Percentiles rank a stretch among this genome's conserved stretches.
Conservation (phyloP, 2,113 vertebrate species). For the Pomatostomus ruficeps region DNA sequence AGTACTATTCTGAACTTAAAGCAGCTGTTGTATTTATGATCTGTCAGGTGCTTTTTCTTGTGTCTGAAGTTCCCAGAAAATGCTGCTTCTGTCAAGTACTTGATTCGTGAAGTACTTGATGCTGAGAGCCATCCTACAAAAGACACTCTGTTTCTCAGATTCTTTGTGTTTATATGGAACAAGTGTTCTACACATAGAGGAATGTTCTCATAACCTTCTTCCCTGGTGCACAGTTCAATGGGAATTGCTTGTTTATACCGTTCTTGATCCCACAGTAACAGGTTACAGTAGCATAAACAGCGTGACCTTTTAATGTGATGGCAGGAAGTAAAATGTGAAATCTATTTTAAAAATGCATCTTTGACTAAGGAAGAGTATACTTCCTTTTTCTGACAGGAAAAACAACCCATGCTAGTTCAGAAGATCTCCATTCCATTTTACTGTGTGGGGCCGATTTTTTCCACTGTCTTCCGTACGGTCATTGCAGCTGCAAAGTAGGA, state of each 20-base stretch:
- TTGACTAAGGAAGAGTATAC: conserved; percentile 41
- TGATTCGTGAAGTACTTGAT: background rate
- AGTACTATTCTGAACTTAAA: background rate
- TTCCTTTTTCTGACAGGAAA: conserved; percentile 58
- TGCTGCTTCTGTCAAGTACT: background rate
- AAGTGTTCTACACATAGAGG: background rate
- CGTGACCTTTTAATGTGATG: conserved; percentile 52
- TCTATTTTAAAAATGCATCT: conserved; percentile 57
- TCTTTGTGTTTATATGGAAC: conserved; percentile 29
- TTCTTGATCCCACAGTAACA: conserved; percentile 33
- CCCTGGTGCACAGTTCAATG: background rate
- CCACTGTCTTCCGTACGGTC: background rate
- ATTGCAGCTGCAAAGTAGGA: background rate
- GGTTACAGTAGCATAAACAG: conserved; percentile 40
- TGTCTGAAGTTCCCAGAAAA: background rate
- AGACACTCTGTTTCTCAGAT: conserved; percentile 19
- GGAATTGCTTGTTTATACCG: conserved; percentile 24
- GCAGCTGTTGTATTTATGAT: background rate
- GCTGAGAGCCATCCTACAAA: background rate
- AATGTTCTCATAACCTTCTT: conserved; percentile 45
- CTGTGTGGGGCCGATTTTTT: background rate
- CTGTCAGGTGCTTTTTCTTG: conserved; percentile 7
- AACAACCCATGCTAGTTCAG: background rate
- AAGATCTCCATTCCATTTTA: background rate
- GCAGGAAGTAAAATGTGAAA: conserved; percentile 52